Conservation (phyloP, 1,140 invertebrate species). For the Cyclargus thomasi region DNA sequence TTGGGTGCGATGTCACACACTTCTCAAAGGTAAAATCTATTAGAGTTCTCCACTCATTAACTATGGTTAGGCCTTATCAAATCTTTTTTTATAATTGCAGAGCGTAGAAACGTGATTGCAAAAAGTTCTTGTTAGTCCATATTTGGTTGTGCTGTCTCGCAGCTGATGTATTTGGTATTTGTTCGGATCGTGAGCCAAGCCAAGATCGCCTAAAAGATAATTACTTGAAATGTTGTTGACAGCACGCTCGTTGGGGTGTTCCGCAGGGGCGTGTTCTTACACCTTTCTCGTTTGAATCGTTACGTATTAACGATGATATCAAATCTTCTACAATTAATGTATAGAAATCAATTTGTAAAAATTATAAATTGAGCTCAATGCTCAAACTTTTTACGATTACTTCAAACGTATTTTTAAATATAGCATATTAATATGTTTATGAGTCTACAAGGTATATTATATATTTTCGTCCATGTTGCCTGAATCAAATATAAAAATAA, state of each 20-base stretch:
- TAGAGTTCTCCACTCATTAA: neutral
- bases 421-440: no score
- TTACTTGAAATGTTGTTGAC: conserved; percentile 3
- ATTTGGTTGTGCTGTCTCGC: neutral
- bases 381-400: no score
- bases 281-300: neutral
- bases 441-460: no score
- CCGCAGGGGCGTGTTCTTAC: neutral
- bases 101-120: neutral
- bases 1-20: neutral
- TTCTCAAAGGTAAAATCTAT: neutral
- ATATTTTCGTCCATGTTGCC: no score
- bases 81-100: neutral
- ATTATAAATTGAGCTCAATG: no score
- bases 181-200: neutral
- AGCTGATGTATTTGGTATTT: conserved; percentile 1
- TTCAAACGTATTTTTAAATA: no score
- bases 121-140: neutral
- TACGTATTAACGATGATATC: neutral
- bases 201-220: neutral
- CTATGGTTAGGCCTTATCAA: neutral
- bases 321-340: no score
- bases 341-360: no score
- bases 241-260: neutral
- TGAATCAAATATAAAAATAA: no score